These are phyloP conservation scores for Epinotia ramella DNA, from an alignment of 2,888 invertebrate genomes.

Conservation along the genomic window DNA sequence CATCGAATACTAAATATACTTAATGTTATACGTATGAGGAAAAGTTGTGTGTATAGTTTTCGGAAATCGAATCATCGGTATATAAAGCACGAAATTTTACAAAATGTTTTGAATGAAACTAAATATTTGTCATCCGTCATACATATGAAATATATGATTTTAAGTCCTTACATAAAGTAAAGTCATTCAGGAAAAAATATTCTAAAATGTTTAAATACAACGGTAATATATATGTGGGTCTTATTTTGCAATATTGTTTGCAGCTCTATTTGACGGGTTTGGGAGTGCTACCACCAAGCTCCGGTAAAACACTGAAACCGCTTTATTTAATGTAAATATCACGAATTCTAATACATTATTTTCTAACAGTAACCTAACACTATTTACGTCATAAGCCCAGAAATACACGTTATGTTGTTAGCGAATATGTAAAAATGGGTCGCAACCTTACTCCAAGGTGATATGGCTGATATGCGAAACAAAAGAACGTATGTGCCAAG, in stretches of 20 bases:
- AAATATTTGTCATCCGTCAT: background rate
- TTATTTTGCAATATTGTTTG: background rate
- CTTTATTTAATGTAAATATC: background rate
- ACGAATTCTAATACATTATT: too few species aligned
- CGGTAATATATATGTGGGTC: background rate
- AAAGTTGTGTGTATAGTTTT: constrained; percentile 7
- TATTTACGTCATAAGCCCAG: constrained; percentile 31
- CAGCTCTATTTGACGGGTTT: background rate
- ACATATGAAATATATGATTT: background rate
- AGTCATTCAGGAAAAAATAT: too few species aligned
- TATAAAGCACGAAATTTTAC: background rate
- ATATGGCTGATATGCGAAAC: constrained; percentile 16
- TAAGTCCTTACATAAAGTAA: too few species aligned
- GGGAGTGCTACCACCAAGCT: background rate
- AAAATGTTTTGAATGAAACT: background rate
- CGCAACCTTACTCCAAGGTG: constrained; percentile 56
- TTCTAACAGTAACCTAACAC: constrained; percentile 23
- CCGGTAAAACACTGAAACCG: background rate
- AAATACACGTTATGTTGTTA: constrained; percentile 37
- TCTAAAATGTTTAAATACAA: background rate
- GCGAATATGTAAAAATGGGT: constrained; percentile 56
- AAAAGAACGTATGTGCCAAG: background rate
- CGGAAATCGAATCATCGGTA: background rate
- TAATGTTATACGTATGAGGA: constrained; percentile 21
- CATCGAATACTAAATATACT: constrained; percentile 35